Percentiles rank a stretch among this genome's conserved stretches.
These are phyloP conservation scores for Halesus radiatus DNA, from an alignment of 1,140 invertebrate genomes.

Conservation along the genomic window DNA sequence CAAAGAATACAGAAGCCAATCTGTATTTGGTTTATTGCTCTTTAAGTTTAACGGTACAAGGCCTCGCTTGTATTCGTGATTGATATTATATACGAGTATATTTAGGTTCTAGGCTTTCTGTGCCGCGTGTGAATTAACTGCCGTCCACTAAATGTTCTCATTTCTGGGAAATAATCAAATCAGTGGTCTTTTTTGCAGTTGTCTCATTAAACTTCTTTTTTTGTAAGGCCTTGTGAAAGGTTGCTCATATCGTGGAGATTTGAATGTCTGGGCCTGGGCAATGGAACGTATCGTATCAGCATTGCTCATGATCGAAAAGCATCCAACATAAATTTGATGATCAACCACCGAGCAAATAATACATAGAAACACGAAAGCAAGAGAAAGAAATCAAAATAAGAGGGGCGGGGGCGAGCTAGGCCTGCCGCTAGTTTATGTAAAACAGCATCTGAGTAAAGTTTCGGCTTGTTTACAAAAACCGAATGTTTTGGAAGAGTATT, in stretches of 20 bases:
- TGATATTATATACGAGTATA: conserved; percentile 4
- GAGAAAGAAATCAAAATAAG: too few species aligned
- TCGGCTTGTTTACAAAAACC: too few species aligned
- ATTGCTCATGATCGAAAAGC: not conserved
- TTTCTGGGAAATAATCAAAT: conserved; percentile 17
- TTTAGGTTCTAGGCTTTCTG: conserved; percentile 7
- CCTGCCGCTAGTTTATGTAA: too few species aligned
- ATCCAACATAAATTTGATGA: not conserved
- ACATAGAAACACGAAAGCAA: too few species aligned
- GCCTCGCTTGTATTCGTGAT: conserved; percentile 6
- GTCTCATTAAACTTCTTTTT: not conserved
- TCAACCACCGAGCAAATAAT: too few species aligned
- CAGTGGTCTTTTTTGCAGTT: not conserved
- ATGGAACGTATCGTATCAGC: too few species aligned
- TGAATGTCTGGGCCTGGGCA: not conserved
- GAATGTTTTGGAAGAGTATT: too few species aligned
- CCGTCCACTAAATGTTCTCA: not conserved
- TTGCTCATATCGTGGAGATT: not conserved
- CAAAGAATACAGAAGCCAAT: not conserved
- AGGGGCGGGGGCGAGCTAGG: too few species aligned
- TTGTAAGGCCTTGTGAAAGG: not conserved
- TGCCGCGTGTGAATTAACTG: conserved; percentile 1
- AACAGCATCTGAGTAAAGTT: too few species aligned
- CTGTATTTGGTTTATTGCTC: conserved; percentile 36
- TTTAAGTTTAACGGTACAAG: conserved; percentile 30